These are phyloP conservation scores for Dryadula phaetusa DNA, from an alignment of 2,888 invertebrate genomes.

Conservation along the genomic window DNA sequence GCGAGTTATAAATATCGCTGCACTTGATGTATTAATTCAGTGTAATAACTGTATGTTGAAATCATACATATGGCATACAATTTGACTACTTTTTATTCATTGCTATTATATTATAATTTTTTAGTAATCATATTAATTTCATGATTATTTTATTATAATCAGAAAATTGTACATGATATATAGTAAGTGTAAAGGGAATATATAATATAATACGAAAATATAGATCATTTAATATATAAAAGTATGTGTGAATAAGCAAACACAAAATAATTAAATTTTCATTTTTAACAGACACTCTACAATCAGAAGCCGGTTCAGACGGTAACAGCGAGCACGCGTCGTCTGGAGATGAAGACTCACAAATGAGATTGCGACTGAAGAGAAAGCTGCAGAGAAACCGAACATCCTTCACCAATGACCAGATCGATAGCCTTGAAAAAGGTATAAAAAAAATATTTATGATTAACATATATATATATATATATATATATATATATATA, in stretches of 20 bases:
- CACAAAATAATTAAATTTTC: background rate
- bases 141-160: background rate
- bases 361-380: slow-evolving; percentile 96
- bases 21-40: slow-evolving; percentile 8
- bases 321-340: slow-evolving; percentile 96
- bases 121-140: background rate
- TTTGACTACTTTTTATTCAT: background rate
- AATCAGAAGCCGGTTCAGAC: slow-evolving; percentile 88
- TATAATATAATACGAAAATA: no score
- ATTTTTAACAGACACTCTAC: slow-evolving; percentile 80
- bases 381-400: slow-evolving; percentile 98
- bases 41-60: slow-evolving; percentile 11
- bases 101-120: background rate
- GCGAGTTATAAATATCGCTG: slow-evolving; percentile 28
- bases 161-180: background rate
- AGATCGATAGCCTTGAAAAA: slow-evolving; percentile 99
- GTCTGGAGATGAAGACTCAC: slow-evolving; percentile 95
- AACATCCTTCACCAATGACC: slow-evolving; percentile 99
- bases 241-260: background rate
- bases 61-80: slow-evolving; percentile 3
- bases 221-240: background rate
- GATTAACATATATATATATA: no score
- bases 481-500: no score
- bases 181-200: no score
- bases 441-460: no score